Percentiles rank a stretch among this genome's conserved stretches.
Conservation (phyloP, 1,140 invertebrate species). For the Portunus trituberculatus region DNA sequence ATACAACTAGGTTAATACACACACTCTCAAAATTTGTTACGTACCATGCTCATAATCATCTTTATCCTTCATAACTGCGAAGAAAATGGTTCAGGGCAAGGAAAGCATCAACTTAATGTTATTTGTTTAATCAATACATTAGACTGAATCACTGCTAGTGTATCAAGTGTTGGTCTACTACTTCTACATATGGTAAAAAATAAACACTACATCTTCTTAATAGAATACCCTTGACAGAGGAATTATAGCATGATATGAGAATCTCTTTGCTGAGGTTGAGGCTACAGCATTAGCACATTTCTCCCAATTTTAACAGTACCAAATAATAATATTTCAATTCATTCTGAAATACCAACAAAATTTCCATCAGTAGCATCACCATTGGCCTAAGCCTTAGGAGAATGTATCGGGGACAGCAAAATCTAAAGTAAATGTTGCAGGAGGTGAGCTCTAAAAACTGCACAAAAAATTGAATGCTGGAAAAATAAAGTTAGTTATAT, state of each 20-base stretch:
- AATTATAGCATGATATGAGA: slow-evolving; percentile 45
- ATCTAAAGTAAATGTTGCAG: background rate
- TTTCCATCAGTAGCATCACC: background rate
- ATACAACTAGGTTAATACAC: no score
- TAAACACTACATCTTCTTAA: background rate
- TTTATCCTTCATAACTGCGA: no score
- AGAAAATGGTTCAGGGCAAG: background rate
- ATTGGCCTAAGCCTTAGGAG: slow-evolving; percentile 13
- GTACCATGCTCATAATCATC: no score
- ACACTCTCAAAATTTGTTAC: no score
- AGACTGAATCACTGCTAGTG: background rate
- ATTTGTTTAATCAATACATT: slow-evolving; percentile 42
- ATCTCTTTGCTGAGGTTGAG: slow-evolving; percentile 12
- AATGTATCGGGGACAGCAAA: slow-evolving; percentile 25
- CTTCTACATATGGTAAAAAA: slow-evolving; percentile 34
- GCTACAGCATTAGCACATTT: background rate
- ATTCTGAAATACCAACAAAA: slow-evolving; percentile 3
- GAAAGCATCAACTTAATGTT: no score
- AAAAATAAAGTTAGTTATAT: background rate
- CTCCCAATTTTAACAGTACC: no score
- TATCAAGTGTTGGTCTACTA: slow-evolving; percentile 23
- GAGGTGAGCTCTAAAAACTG: background rate
- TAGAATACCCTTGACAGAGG: slow-evolving; percentile 21
- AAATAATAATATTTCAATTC: background rate
- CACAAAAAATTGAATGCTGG: background rate